A percentile compares a stretch with the other conserved stretches of the same genome.
Evolutionary conservation across 2,797 vertebrate genomes (phyloP).

Genomic region (Petrocephalus sullivani): DNA sequence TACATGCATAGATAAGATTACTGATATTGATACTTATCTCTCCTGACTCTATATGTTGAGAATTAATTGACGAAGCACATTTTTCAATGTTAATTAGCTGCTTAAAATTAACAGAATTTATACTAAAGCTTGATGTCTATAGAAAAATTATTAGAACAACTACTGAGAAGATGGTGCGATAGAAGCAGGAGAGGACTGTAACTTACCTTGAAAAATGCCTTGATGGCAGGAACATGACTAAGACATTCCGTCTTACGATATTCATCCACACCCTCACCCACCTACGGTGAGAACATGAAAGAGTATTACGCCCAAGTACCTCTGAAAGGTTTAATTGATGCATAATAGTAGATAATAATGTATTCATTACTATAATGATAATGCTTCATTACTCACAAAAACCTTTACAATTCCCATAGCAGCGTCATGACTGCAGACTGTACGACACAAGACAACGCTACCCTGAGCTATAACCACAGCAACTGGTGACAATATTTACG

Average conservation of each 20-base stretch:
- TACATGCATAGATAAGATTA: background rate
- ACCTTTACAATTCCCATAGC: background rate
- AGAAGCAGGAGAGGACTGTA: background rate
- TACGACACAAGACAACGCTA: background rate
- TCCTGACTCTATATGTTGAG: background rate
- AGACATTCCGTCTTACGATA: constrained; percentile 31
- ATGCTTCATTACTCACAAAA: background rate
- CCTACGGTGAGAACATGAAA: constrained; percentile 25
- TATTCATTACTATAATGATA: background rate
- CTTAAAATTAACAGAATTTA: background rate
- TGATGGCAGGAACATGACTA: constrained; percentile 36
- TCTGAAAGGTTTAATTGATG: background rate
- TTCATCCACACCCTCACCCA: constrained; percentile 36
- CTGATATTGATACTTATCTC: background rate
- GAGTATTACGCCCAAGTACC: background rate
- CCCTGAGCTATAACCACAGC: background rate
- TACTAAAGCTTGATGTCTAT: background rate
- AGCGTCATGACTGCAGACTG: background rate
- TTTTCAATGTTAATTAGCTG: background rate
- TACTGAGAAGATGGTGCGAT: background rate
- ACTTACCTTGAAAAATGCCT: constrained; percentile 40
- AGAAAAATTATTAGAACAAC: background rate
- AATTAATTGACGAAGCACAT: background rate
- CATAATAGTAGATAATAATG: background rate
- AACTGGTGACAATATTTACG: background rate